These are phyloP conservation scores for Dryas iulia DNA, from an alignment of 1,140 invertebrate species.

Conservation along the genomic window DNA sequence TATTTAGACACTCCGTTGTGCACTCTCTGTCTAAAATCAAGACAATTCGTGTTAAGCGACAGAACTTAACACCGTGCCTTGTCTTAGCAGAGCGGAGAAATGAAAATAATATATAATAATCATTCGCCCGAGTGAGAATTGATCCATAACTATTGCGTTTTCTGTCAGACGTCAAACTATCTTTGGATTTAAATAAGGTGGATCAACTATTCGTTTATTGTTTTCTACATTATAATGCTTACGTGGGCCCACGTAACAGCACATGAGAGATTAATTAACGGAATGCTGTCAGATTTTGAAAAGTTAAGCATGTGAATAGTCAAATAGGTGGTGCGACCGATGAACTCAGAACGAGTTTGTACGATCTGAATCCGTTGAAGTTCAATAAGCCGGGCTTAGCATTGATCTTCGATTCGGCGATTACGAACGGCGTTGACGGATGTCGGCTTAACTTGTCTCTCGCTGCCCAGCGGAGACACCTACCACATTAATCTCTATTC, in stretches of 20 bases:
- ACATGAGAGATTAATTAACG: slow-evolving; percentile 59
- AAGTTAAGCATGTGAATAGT: slow-evolving; percentile 60
- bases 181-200: background rate
- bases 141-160: no score
- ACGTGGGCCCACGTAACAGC: slow-evolving; percentile 23
- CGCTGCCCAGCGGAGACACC: slow-evolving; percentile 64
- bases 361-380: slow-evolving; percentile 63
- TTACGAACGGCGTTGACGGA: slow-evolving; percentile 76
- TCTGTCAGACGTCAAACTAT: no score
- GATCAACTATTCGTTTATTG: background rate
- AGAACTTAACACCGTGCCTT: no score
- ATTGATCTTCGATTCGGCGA: slow-evolving; percentile 75
- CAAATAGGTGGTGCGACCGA: slow-evolving; percentile 49
- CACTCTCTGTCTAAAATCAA: no score
- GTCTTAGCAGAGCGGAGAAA: no score
- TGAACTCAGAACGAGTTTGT: slow-evolving; percentile 62
- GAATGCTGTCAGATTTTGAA: slow-evolving; percentile 68
- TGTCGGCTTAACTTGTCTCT: slow-evolving; percentile 77
- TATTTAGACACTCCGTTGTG: no score
- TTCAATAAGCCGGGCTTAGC: slow-evolving; percentile 74
- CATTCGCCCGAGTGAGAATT: no score
- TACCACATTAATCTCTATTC: slow-evolving; percentile 74
- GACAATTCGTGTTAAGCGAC: no score
- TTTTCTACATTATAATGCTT: background rate
- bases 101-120: no score